Evolutionary conservation across 2,888 invertebrate genomes (phyloP).

Genomic region (Eumacrocentrus americanus): DNA sequence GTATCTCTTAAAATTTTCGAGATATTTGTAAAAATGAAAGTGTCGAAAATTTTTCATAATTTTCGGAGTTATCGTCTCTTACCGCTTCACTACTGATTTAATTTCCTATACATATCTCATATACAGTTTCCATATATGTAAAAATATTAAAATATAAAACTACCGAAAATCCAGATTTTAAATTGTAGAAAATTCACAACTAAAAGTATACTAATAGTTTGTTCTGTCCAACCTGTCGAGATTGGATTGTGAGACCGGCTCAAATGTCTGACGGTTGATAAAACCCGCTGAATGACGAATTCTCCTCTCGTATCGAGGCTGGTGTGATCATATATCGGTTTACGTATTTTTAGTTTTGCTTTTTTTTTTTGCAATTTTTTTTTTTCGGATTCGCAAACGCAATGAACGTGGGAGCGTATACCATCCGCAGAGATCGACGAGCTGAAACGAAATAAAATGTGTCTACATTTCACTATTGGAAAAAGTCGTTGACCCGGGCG

Average conservation of each 20-base stretch:
- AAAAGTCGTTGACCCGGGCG: conserved; percentile 6
- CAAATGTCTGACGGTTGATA: not conserved
- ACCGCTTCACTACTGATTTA: too few species aligned
- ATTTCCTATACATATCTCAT: too few species aligned
- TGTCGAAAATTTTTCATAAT: too few species aligned
- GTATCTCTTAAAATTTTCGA: too few species aligned
- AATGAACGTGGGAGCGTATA: not conserved
- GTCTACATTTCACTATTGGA: not conserved
- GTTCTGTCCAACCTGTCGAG: not conserved
- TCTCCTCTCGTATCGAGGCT: not conserved
- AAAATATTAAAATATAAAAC: too few species aligned
- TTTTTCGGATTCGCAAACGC: not conserved
- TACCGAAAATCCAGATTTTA: too few species aligned
- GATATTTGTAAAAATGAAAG: too few species aligned
- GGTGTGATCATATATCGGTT: not conserved
- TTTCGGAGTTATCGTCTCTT: too few species aligned
- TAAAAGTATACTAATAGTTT: not conserved
- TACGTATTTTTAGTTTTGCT: too few species aligned
- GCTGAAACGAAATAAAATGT: conserved; percentile 8
- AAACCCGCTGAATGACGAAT: not conserved
- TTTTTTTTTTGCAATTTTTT: not conserved
- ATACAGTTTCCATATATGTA: too few species aligned
- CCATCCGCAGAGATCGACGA: conserved; percentile 5
- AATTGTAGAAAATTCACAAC: not conserved
- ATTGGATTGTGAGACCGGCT: not conserved